Conservation (phyloP, 1,140 invertebrate species). For the Palaemon carinicauda region DNA sequence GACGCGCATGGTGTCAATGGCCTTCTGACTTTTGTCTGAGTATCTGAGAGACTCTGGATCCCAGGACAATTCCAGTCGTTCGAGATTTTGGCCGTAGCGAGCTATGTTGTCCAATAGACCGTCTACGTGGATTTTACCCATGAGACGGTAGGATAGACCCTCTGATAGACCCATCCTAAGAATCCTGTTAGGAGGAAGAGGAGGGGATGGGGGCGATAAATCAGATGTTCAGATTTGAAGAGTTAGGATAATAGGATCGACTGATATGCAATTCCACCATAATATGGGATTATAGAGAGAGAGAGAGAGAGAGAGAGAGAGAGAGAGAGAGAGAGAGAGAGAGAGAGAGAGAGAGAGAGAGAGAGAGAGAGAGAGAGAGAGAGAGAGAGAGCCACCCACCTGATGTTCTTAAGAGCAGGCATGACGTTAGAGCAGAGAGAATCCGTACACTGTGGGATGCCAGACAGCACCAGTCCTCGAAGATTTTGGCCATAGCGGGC, state of each 20-base stretch:
- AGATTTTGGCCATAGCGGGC: slow-evolving; percentile 80
- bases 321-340: no score
- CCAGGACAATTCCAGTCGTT: slow-evolving; percentile 95
- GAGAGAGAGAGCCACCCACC: no score
- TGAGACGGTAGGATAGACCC: slow-evolving; percentile 46
- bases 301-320: no score
- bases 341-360: no score
- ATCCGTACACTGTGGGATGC: slow-evolving; percentile 98
- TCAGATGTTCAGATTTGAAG: no score
- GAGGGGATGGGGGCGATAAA: no score
- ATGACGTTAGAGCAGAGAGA: slow-evolving; percentile 94
- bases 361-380: no score
- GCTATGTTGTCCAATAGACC: slow-evolving; percentile 97
- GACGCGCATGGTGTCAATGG: slow-evolving; percentile 88
- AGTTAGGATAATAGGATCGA: no score
- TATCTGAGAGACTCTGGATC: slow-evolving; percentile 98
- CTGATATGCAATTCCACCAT: no score
- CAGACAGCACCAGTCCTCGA: slow-evolving; percentile 85
- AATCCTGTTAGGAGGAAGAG: slow-evolving; percentile 74
- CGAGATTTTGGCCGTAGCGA: slow-evolving; percentile 86
- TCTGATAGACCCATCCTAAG: slow-evolving; percentile 93
- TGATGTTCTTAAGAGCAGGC: slow-evolving; percentile 87
- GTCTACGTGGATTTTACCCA: slow-evolving; percentile 90
- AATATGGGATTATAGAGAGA: no score
- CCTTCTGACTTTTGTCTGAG: slow-evolving; percentile 98